A percentile compares a stretch with the other conserved stretches of the same genome.
Evolutionary conservation across 2,113 vertebrate genomes (phyloP).

Genomic region (Takifugu bimaculatus): DNA sequence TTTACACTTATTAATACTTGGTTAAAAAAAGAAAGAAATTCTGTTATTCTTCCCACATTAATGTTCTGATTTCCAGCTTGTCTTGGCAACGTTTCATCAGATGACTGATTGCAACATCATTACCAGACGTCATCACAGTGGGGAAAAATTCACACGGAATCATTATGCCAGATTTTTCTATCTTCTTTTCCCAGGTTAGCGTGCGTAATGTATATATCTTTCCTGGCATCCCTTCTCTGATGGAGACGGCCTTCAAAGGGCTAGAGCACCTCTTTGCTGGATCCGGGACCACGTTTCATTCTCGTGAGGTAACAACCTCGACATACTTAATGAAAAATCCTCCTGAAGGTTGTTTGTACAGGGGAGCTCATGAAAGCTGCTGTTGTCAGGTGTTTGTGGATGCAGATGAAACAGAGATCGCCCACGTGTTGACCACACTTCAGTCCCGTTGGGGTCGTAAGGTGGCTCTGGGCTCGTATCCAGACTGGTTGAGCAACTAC

Average conservation of each 20-base stretch:
- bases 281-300: constrained; percentile 78
- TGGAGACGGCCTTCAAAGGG: constrained; percentile 81
- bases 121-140: neutral
- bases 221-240: constrained; percentile 86
- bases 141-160: no score
- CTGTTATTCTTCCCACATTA: neutral
- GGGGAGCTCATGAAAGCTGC: neutral
- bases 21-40: neutral
- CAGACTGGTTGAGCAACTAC: constrained; percentile 92
- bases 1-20: no score
- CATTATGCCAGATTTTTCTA: neutral
- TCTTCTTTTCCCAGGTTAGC: constrained; percentile 68
- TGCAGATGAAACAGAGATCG: constrained; percentile 76
- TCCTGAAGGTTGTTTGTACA: neutral
- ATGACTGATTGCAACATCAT: constrained; percentile 15
- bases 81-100: constrained; percentile 4
- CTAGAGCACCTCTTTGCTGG: constrained; percentile 81
- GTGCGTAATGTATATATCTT: constrained; percentile 93
- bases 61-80: neutral
- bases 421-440: constrained; percentile 72
- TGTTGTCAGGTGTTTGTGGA: constrained; percentile 77
- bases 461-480: constrained; percentile 88
- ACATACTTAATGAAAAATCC: neutral
- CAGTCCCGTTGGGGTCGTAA: constrained; percentile 71
- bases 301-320: constrained; percentile 59